Conservation (phyloP, 2,113 vertebrate genomes). For the Bungarus multicinctus region DNA sequence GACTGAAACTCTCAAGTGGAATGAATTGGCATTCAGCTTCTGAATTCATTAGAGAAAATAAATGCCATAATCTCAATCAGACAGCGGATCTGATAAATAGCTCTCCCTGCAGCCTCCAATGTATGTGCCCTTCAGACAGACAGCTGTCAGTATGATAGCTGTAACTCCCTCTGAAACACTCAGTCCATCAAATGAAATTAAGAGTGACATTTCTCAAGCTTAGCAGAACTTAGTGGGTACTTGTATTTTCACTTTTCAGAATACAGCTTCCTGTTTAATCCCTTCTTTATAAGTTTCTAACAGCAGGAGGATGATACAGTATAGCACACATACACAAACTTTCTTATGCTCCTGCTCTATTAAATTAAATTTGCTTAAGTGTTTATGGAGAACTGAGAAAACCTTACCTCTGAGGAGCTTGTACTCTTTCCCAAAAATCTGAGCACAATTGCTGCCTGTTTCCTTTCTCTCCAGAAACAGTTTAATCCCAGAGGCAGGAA, state of each 20-base stretch:
- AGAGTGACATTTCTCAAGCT: neutral
- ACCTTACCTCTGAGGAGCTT: neutral
- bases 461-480: neutral
- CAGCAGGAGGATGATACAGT: neutral
- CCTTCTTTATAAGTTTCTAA: neutral
- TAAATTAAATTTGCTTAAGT: neutral
- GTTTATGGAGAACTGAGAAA: neutral
- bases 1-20: neutral
- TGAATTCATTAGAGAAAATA: neutral
- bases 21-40: neutral
- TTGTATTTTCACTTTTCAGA: neutral
- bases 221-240: rapidly evolving
- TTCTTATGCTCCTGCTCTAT: neutral
- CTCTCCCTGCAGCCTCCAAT: neutral
- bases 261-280: neutral
- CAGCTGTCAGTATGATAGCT: neutral
- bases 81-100: neutral
- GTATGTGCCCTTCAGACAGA: neutral
- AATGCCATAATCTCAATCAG: neutral
- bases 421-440: neutral
- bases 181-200: rapidly evolving
- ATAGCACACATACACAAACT: neutral
- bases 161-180: neutral
- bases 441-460: neutral
- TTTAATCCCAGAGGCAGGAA: neutral